phyloP scores from a whole-genome alignment of 2,113 vertebrate species.

The Rhagologus leucostigma region DNA sequence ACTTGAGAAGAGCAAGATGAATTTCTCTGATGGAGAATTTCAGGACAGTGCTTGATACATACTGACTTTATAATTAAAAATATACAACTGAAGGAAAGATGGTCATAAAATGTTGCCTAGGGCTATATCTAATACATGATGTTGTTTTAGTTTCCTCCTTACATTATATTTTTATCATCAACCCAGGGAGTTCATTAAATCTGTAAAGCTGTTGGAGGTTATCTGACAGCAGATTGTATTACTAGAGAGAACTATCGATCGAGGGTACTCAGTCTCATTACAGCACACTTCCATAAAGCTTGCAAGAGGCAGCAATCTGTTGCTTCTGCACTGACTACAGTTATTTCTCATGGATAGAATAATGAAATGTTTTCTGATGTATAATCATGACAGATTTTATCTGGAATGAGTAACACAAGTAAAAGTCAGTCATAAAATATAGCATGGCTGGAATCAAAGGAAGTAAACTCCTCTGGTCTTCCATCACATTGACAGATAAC shows the following conservation, averaged over 20 bases:
- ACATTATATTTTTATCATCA: slow-evolving; percentile 61
- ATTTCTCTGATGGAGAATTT: slow-evolving; percentile 40
- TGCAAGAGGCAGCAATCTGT: slow-evolving; percentile 65
- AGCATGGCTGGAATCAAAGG: slow-evolving; percentile 55
- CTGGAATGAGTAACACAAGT: slow-evolving; percentile 60
- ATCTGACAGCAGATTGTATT: slow-evolving; percentile 52
- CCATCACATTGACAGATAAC: slow-evolving; percentile 72
- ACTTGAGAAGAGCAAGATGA: slow-evolving; percentile 50
- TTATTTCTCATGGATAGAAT: slow-evolving; percentile 66
- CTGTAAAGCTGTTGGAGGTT: slow-evolving; percentile 53
- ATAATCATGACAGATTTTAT: slow-evolving; percentile 70
- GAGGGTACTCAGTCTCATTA: slow-evolving; percentile 58
- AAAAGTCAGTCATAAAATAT: slow-evolving; percentile 55
- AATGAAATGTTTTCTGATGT: slow-evolving; percentile 66
- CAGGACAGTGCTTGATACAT: slow-evolving; percentile 52
- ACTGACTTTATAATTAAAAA: slow-evolving; percentile 69
- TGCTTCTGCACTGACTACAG: slow-evolving; percentile 62
- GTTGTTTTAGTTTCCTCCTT: slow-evolving; percentile 57
- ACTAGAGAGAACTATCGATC: slow-evolving; percentile 63
- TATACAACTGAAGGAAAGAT: slow-evolving; percentile 47
- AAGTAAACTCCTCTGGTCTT: slow-evolving; percentile 52
- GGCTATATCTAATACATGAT: slow-evolving; percentile 60
- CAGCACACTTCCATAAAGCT: slow-evolving; percentile 60
- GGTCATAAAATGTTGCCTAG: slow-evolving; percentile 34
- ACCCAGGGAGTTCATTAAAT: slow-evolving; percentile 64